Conservation (phyloP, 92 coral and sea anemone species). For the Zoanthus sansibaricus region DNA sequence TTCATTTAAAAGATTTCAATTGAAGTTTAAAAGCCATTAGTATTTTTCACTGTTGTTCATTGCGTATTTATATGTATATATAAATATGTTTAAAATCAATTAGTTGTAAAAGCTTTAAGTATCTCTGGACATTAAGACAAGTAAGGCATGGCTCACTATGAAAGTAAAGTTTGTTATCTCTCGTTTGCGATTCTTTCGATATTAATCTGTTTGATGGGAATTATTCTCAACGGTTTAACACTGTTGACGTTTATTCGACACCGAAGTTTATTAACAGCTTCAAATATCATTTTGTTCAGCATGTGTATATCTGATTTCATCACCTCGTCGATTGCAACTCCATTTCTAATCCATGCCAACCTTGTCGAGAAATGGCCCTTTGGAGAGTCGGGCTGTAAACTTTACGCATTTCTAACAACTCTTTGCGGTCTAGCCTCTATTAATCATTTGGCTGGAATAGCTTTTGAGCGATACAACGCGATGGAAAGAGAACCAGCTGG, state of each 20-base stretch:
- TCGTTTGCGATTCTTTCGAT: not conserved
- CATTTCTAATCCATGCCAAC: not conserved
- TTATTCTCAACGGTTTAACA: constrained; percentile 3
- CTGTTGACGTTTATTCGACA: not conserved
- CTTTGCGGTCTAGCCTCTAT: not conserved
- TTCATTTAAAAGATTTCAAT: too few species aligned
- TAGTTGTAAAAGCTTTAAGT: not conserved
- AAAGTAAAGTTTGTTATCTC: not conserved
- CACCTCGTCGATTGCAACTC: not conserved
- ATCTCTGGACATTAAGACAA: not conserved
- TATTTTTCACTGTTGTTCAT: too few species aligned
- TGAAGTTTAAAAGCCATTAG: too few species aligned
- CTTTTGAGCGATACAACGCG: constrained; percentile 5
- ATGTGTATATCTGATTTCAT: constrained; percentile 18
- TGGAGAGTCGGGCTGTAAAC: constrained; percentile 15
- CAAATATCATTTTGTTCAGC: constrained; percentile 4
- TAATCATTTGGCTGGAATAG: constrained; percentile 1
- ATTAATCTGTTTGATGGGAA: not conserved
- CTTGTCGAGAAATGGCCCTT: constrained; percentile 3
- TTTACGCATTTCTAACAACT: not conserved
- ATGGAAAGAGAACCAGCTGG: constrained; percentile 14
- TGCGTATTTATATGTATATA: too few species aligned
- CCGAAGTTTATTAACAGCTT: not conserved
- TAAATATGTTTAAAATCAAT: not conserved
- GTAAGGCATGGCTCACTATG: not conserved